Evolutionary conservation across 2,888 invertebrate genomes (phyloP).

Genomic region (Criorhina ranunculi): DNA sequence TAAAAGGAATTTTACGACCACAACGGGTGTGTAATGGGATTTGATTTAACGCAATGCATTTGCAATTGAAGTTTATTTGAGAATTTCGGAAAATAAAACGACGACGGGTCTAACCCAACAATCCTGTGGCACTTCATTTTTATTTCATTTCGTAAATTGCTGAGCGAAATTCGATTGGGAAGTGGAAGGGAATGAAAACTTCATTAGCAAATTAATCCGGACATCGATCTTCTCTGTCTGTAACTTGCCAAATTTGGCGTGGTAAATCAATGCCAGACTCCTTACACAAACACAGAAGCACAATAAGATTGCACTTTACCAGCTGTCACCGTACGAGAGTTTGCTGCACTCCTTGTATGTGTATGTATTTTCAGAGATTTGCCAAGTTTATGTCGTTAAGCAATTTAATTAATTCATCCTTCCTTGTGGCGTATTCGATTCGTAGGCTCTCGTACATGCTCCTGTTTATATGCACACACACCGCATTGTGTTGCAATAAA

Average conservation of each 20-base stretch:
- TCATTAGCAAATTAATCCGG: neutral
- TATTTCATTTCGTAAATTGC: neutral
- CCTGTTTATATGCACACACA: constrained; percentile 15
- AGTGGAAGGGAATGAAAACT: neutral
- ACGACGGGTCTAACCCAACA: neutral
- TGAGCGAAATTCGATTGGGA: neutral
- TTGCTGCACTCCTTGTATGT: constrained; percentile 13
- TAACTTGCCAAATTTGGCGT: constrained; percentile 16
- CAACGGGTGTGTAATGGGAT: neutral
- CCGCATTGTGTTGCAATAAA: constrained; percentile 45
- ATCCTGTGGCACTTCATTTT: constrained; percentile 1
- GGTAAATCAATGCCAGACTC: constrained; percentile 28
- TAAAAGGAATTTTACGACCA: constrained; percentile 16
- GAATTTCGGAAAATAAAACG: neutral
- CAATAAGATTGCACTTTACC: constrained; percentile 51
- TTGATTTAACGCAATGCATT: neutral
- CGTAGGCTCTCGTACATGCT: neutral
- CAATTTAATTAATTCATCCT: constrained; percentile 70
- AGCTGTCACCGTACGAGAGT: constrained; percentile 49
- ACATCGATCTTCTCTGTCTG: neutral
- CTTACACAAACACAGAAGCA: constrained; percentile 3
- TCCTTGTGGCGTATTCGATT: constrained; percentile 3
- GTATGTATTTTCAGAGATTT: neutral
- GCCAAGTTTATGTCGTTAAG: constrained; percentile 43
- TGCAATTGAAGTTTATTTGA: neutral